Evolutionary conservation across 2,888 invertebrate genomes (phyloP).

Genomic region (Bombyx huttoni): DNA sequence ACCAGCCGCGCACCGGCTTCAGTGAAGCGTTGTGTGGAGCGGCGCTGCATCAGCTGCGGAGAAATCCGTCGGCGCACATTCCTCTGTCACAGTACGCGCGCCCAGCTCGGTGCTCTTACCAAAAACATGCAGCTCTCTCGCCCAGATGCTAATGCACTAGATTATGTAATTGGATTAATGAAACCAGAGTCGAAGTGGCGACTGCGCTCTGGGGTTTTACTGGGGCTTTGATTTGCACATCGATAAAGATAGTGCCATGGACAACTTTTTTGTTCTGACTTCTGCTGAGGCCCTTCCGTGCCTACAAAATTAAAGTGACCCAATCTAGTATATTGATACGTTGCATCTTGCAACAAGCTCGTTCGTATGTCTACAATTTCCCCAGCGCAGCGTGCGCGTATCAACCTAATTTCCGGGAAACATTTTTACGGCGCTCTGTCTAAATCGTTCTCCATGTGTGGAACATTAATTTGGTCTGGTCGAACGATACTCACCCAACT

Average conservation of each 20-base stretch:
- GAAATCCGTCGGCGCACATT: slow-evolving; percentile 12
- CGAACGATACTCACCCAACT: neutral
- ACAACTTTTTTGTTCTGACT: neutral
- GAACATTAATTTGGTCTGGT: slow-evolving; percentile 6
- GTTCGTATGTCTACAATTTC: neutral
- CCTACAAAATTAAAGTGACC: neutral
- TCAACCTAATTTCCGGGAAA: neutral
- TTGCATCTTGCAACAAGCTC: neutral
- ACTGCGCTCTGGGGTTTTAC: too few relatives aligned
- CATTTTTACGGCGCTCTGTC: slow-evolving; percentile 7
- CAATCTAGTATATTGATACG: neutral
- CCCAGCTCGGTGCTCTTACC: slow-evolving; percentile 17
- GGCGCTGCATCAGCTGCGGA: slow-evolving; percentile 13
- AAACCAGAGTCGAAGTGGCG: neutral
- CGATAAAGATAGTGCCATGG: neutral
- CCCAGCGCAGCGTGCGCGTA: neutral
- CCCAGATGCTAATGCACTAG: neutral
- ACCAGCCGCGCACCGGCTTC: slow-evolving; percentile 10
- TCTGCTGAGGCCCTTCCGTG: neutral
- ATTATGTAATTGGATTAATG: neutral
- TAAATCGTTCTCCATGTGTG: slow-evolving; percentile 8
- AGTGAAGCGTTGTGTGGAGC: slow-evolving; percentile 17
- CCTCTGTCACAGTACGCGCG: slow-evolving; percentile 5
- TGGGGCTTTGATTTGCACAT: too few relatives aligned
- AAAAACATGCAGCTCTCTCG: slow-evolving; percentile 17